Evolutionary conservation across 2,797 vertebrate genomes (phyloP).

Genomic region (Pteropus rufus): DNA sequence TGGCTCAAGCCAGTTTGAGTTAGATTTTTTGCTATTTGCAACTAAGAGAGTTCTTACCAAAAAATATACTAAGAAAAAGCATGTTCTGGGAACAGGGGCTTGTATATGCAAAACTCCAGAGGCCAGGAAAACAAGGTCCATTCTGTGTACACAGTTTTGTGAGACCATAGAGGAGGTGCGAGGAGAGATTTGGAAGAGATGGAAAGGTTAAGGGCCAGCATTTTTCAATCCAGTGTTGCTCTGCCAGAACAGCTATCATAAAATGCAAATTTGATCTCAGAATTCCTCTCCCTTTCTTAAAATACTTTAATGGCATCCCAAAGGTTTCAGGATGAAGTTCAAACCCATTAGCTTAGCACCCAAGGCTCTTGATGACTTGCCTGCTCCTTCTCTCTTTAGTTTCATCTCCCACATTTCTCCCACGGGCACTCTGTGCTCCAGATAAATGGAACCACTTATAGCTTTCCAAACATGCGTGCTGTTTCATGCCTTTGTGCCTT

Average conservation of each 20-base stretch:
- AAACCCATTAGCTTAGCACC: slow-evolving; percentile 45
- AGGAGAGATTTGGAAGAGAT: neutral
- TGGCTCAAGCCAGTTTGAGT: neutral
- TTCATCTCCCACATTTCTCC: neutral
- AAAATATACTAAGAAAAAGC: neutral
- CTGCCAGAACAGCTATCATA: neutral
- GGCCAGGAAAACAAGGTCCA: neutral
- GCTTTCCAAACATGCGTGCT: slow-evolving; percentile 3
- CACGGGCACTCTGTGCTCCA: neutral
- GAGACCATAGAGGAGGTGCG: neutral
- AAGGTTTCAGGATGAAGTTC: slow-evolving; percentile 58
- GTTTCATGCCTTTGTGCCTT: neutral
- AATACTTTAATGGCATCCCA: slow-evolving; percentile 25
- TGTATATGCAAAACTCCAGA: neutral
- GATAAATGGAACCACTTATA: neutral
- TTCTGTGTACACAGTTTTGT: neutral
- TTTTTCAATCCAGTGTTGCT: neutral
- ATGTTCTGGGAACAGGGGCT: neutral
- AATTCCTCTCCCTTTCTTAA: slow-evolving; percentile 37
- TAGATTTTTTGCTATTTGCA: neutral
- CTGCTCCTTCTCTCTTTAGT: neutral
- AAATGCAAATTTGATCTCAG: slow-evolving; percentile 49
- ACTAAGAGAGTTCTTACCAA: neutral
- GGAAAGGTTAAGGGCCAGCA: neutral
- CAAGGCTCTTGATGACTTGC: slow-evolving; percentile 21